These are phyloP conservation scores for Nephrocerus scutellatus DNA, from an alignment of 2,888 invertebrate genomes.

Conservation along the genomic window DNA sequence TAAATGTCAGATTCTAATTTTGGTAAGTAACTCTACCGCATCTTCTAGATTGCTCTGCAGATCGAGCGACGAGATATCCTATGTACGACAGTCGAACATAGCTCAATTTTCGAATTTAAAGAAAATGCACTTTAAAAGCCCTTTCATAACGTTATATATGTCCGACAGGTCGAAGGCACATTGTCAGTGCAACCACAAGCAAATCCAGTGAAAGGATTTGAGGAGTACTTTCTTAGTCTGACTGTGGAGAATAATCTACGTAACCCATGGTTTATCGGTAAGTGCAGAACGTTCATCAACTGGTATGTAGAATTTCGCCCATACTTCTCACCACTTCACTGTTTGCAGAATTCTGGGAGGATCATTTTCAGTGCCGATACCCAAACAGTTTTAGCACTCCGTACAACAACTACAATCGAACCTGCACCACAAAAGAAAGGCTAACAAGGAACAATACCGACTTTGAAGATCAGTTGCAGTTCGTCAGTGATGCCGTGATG, in stretches of 20 bases:
- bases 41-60: too few species aligned
- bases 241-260: conserved; percentile 80
- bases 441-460: conserved; percentile 70
- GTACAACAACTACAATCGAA: conserved; percentile 66
- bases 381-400: conserved; percentile 74
- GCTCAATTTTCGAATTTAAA: too few species aligned
- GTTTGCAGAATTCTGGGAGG: conserved; percentile 83
- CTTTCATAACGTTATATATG: too few species aligned
- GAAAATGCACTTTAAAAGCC: too few species aligned
- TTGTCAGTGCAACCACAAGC: conserved; percentile 92
- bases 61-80: too few species aligned
- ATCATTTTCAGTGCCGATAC: conserved; percentile 84
- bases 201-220: conserved; percentile 79
- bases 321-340: too few species aligned
- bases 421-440: conserved; percentile 72
- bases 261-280: conserved; percentile 95
- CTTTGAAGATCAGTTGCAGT: conserved; percentile 90
- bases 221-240: conserved; percentile 75
- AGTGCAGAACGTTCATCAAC: too few species aligned
- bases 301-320: too few species aligned
- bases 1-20: too few species aligned
- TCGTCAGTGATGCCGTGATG: conserved; percentile 93
- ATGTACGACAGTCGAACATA: too few species aligned
- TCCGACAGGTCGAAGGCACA: conserved; percentile 83
- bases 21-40: too few species aligned